Conservation (phyloP, 2,797 vertebrate species). For the Rhabdomys pumilio region DNA sequence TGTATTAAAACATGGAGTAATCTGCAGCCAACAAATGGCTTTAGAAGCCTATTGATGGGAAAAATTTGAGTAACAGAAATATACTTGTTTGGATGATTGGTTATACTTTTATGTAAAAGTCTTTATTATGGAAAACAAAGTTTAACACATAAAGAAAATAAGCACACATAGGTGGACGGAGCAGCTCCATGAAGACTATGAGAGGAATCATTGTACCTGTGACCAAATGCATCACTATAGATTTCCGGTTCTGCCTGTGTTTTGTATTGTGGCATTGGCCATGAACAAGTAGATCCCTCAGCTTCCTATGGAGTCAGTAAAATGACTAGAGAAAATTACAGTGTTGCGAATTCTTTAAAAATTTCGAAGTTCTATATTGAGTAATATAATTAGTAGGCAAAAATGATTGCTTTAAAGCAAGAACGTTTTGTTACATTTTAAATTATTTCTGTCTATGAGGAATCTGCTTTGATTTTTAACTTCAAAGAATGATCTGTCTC, state of each 20-base stretch:
- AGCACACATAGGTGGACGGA: neutral
- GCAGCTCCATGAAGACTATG: neutral
- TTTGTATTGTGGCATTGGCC: neutral
- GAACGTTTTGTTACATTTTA: neutral
- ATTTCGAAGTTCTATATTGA: neutral
- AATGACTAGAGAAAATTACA: neutral
- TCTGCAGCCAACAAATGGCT: fast-evolving
- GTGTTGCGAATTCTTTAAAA: neutral
- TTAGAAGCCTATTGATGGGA: neutral
- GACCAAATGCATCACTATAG: neutral
- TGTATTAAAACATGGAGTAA: neutral
- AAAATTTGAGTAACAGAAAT: neutral
- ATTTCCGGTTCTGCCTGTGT: neutral
- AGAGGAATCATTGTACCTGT: neutral
- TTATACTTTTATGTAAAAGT: neutral
- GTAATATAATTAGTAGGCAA: neutral
- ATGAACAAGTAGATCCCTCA: neutral
- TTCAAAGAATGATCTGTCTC: neutral
- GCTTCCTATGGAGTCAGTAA: neutral
- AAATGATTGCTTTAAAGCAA: neutral
- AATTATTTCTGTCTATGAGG: neutral
- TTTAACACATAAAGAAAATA: neutral
- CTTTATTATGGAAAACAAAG: neutral
- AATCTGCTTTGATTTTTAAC: slow-evolving; percentile 21
- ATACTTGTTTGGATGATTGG: neutral